These are phyloP conservation scores for Spea multiplicata DNA, from an alignment of 2,113 vertebrate genomes.

Conservation along the genomic window DNA sequence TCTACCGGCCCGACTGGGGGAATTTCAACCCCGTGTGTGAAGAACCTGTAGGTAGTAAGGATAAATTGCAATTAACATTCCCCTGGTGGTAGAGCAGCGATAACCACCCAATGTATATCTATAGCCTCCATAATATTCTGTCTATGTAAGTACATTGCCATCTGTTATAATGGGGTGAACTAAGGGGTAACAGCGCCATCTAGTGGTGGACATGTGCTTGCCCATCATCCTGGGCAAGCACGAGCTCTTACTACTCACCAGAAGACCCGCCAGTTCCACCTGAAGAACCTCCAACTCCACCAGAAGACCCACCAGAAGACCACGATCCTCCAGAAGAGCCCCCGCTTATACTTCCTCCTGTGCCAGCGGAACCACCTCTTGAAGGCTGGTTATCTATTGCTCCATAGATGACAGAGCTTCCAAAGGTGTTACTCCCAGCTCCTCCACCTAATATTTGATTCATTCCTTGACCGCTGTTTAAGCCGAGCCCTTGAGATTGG, in stretches of 20 bases:
- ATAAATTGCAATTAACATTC: too few species aligned
- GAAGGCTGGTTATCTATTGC: neutral
- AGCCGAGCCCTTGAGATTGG: constrained; percentile 8
- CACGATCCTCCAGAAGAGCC: neutral
- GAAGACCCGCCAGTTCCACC: constrained; percentile 7
- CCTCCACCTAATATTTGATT: neutral
- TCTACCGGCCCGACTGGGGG: constrained; percentile 13
- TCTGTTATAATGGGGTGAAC: too few species aligned
- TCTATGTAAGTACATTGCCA: too few species aligned
- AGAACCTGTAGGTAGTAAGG: constrained; percentile 8
- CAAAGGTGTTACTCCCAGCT: neutral
- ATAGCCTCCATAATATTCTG: too few species aligned
- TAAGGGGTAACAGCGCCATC: too few species aligned
- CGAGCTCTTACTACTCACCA: neutral
- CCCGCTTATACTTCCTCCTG: neutral
- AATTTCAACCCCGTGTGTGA: constrained; percentile 2
- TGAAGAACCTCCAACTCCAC: neutral
- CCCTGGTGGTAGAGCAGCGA: too few species aligned
- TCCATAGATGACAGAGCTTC: neutral
- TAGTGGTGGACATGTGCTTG: too few species aligned
- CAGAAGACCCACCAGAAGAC: neutral
- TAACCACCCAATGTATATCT: too few species aligned
- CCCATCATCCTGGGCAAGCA: too few species aligned
- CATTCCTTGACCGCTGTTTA: neutral
- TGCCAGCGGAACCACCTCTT: neutral